Conservation (phyloP, 2,888 invertebrate genomes). For the Himalopsyche japonica region DNA sequence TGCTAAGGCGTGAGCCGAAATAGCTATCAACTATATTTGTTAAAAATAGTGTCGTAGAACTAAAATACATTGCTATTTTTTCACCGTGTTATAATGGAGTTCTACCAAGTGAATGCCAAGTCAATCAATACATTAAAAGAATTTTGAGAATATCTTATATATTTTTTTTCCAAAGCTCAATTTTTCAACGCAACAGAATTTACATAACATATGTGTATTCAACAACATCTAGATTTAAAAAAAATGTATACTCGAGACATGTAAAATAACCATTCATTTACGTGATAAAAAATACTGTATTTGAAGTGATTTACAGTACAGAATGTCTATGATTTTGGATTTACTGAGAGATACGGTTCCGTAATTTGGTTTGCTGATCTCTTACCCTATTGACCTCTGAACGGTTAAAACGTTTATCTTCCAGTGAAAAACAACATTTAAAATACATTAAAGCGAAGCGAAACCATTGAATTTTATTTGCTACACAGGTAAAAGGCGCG, state of each 20-base stretch:
- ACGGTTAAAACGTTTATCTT: not conserved
- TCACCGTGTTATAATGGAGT: too few species aligned
- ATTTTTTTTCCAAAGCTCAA: too few species aligned
- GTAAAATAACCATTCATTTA: not conserved
- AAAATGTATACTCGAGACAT: not conserved
- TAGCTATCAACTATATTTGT: too few species aligned
- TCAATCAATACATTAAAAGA: too few species aligned
- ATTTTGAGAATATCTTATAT: too few species aligned
- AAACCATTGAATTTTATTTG: not conserved
- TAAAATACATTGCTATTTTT: too few species aligned
- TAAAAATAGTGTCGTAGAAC: too few species aligned
- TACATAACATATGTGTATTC: not conserved
- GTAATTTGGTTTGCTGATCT: not conserved
- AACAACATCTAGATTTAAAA: not conserved
- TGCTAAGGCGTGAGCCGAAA: too few species aligned
- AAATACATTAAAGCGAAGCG: not conserved
- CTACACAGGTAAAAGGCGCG: not conserved
- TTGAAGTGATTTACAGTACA: not conserved
- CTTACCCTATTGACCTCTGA: not conserved
- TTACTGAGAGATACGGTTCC: not conserved
- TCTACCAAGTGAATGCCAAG: too few species aligned
- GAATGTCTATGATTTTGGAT: not conserved
- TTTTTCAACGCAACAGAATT: not conserved
- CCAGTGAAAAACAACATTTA: not conserved
- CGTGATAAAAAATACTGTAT: not conserved